phyloP scores from a whole-genome alignment of 1,140 invertebrate genomes.

The Drosophila repleta region DNA sequence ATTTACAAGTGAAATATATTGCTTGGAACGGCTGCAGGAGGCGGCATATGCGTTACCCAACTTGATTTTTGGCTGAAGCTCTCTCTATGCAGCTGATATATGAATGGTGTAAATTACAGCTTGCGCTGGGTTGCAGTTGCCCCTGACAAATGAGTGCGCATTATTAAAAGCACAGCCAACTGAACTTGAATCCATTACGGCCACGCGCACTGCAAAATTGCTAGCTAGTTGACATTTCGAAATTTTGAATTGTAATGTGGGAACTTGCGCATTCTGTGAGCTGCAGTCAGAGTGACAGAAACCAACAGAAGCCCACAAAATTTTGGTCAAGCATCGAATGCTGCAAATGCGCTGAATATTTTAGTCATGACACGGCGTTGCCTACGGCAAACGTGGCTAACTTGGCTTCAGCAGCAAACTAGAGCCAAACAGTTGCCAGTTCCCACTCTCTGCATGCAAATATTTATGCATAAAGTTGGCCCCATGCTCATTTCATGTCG shows the following conservation, averaged over 20 bases:
- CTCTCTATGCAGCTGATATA: conserved; percentile 40
- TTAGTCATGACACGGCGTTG: conserved; percentile 37
- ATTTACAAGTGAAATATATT: conserved; percentile 76
- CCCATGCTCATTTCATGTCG: conserved; percentile 73
- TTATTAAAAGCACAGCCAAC: conserved; percentile 59
- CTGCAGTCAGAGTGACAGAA: not conserved
- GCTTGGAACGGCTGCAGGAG: conserved; percentile 12
- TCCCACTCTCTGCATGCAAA: conserved; percentile 59
- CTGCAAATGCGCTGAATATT: conserved; percentile 63
- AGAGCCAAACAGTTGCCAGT: conserved; percentile 14
- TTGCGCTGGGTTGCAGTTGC: conserved; percentile 32
- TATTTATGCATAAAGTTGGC: conserved; percentile 82
- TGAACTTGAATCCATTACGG: conserved; percentile 8
- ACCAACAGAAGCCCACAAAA: conserved; percentile 11
- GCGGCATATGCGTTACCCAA: conserved; percentile 38
- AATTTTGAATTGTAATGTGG: conserved; percentile 58
- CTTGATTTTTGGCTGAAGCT: conserved; percentile 37
- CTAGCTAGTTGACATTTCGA: conserved; percentile 57
- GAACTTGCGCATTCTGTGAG: conserved; percentile 38
- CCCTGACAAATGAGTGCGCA: conserved; percentile 61
- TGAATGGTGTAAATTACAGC: conserved; percentile 64
- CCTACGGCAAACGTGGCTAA: conserved; percentile 31
- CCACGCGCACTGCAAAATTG: not conserved
- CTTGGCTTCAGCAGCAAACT: conserved; percentile 16
- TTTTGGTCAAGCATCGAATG: conserved; percentile 35